Conservation (phyloP, 1,140 invertebrate species). For the Orius insidiosus region DNA sequence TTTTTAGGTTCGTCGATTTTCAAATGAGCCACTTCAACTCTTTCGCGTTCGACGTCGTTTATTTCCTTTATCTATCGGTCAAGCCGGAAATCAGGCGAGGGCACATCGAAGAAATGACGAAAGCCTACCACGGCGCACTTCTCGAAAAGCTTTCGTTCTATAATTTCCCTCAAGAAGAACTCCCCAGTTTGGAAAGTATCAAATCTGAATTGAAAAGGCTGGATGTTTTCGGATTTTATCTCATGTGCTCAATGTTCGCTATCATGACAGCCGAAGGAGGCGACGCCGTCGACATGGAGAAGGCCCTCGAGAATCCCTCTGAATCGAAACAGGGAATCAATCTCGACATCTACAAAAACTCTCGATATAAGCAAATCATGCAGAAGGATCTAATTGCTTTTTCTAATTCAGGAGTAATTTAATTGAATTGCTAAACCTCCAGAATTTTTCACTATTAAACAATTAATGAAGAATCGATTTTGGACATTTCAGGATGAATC, state of each 20-base stretch:
- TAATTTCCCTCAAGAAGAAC: neutral
- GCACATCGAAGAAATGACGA: neutral
- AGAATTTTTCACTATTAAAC: no score
- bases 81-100: neutral
- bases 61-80: slow-evolving; percentile 8
- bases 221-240: neutral
- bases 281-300: no score
- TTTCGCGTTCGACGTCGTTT: slow-evolving; percentile 3
- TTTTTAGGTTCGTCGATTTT: slow-evolving; percentile 7
- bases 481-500: neutral
- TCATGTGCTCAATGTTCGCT: no score
- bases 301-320: no score
- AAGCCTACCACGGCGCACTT: slow-evolving; percentile 4
- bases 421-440: no score
- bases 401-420: no score
- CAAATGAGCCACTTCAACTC: slow-evolving; percentile 12
- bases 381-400: no score
- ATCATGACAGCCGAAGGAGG: no score
- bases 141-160: slow-evolving; percentile 2
- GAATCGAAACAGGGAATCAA: no score
- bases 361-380: no score
- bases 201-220: slow-evolving; percentile 6
- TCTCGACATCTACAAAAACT: no score
- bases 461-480: no score
- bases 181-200: slow-evolving; percentile 2